phyloP scores from a whole-genome alignment of 2,797 vertebrate species.

The Benthosema pterotum region DNA sequence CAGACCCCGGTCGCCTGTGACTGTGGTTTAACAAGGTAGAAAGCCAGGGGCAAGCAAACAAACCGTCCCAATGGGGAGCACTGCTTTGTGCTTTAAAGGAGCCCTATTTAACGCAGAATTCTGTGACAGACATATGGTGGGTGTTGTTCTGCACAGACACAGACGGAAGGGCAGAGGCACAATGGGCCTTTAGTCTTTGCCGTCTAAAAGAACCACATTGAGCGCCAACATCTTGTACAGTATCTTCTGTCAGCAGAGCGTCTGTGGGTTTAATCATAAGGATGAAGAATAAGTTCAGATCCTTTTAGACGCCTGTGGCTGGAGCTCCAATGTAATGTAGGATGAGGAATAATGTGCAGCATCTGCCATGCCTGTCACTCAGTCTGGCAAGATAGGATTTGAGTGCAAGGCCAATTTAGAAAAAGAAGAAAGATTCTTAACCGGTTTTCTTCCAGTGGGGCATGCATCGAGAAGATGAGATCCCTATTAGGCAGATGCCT shows the following conservation, averaged over 20 bases:
- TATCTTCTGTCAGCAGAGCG: background rate
- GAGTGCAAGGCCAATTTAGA: no score
- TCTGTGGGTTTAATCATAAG: background rate
- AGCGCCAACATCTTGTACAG: background rate
- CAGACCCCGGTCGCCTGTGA: no score
- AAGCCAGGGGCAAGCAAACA: constrained; percentile 13
- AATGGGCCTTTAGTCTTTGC: constrained; percentile 11
- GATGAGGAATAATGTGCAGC: background rate
- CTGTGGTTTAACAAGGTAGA: constrained; percentile 22
- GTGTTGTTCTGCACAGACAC: background rate
- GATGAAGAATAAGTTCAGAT: no score
- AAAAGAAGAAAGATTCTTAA: no score
- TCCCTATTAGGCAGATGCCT: no score
- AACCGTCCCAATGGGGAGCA: constrained; percentile 8
- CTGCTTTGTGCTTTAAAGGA: no score
- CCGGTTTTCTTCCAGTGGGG: no score
- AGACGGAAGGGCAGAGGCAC: background rate
- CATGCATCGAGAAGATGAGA: no score
- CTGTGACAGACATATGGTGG: background rate
- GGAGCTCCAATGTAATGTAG: background rate
- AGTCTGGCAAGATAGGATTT: no score
- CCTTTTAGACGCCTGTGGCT: background rate
- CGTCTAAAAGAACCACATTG: no score
- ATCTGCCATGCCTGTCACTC: no score
- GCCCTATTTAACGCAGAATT: background rate